These are phyloP conservation scores for Xiphophorus birchmanni DNA, from an alignment of 2,797 vertebrate genomes.

Conservation along the genomic window DNA sequence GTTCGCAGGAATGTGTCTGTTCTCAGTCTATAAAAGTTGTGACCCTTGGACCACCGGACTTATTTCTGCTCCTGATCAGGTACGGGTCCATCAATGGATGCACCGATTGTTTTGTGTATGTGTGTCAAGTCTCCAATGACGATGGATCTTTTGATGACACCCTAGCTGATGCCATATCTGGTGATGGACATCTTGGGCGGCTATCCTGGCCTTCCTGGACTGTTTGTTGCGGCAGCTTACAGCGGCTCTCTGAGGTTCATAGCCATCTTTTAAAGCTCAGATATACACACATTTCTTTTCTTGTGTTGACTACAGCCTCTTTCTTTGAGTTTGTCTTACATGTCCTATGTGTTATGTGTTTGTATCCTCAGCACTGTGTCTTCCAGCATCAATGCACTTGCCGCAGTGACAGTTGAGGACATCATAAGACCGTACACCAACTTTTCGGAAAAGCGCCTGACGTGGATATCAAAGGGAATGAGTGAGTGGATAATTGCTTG, in stretches of 20 bases:
- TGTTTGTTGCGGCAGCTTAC: slow-evolving; percentile 76
- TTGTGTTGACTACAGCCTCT: background rate
- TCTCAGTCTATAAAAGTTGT: slow-evolving; percentile 90
- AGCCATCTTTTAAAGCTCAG: background rate
- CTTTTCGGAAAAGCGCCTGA: slow-evolving; percentile 86
- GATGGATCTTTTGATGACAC: background rate
- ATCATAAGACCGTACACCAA: slow-evolving; percentile 83
- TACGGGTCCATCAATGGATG: slow-evolving; percentile 50
- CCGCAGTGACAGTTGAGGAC: slow-evolving; percentile 92
- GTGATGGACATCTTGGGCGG: slow-evolving; percentile 89
- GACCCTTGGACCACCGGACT: slow-evolving; percentile 88
- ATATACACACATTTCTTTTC: background rate
- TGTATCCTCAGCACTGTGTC: slow-evolving; percentile 87
- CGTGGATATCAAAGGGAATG: slow-evolving; percentile 87
- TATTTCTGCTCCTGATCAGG: slow-evolving; percentile 90
- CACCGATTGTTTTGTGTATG: background rate
- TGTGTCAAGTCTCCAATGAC: background rate
- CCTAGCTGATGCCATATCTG: slow-evolving; percentile 91
- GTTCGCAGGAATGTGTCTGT: slow-evolving; percentile 88
- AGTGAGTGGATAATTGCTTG: slow-evolving; percentile 79
- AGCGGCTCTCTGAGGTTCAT: slow-evolving; percentile 90
- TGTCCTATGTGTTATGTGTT: background rate
- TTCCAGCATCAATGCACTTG: slow-evolving; percentile 93
- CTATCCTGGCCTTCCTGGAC: slow-evolving; percentile 90
- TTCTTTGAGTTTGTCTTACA: background rate